These are phyloP conservation scores for Priapulus caudatus DNA, from an alignment of 2,888 invertebrate genomes.

Conservation along the genomic window DNA sequence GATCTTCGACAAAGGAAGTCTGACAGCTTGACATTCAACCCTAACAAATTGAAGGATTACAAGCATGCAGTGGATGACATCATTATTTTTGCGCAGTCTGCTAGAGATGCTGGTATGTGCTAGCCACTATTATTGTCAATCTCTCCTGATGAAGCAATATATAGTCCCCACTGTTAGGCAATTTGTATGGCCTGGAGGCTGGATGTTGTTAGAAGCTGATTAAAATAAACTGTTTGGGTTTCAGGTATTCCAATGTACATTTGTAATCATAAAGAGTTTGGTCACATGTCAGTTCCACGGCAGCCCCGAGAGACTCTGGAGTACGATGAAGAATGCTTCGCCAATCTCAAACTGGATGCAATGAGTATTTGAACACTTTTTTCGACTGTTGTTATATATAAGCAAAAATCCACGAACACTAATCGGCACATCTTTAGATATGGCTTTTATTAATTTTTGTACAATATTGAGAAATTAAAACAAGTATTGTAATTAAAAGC, in stretches of 20 bases:
- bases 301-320: not conserved
- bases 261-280: not conserved
- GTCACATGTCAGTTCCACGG: not conserved
- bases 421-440: no score
- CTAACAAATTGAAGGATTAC: conserved; percentile 49
- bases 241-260: conserved; percentile 41
- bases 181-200: no score
- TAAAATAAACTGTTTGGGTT: conserved; percentile 58
- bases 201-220: no score
- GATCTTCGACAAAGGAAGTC: conserved; percentile 51
- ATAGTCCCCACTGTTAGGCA: no score
- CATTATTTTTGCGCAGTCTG: conserved; percentile 75
- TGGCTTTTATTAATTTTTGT: no score
- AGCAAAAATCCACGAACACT: no score
- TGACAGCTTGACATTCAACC: conserved; percentile 59
- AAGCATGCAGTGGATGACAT: conserved; percentile 78
- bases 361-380: no score
- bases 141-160: no score
- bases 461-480: no score
- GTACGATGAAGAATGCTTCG: not conserved
- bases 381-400: no score
- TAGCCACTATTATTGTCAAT: no score
- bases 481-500: no score
- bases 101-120: conserved; percentile 51
- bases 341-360: not conserved